phyloP scores from a whole-genome alignment of 2,113 vertebrate genomes.

The Cygnus buccinator region DNA sequence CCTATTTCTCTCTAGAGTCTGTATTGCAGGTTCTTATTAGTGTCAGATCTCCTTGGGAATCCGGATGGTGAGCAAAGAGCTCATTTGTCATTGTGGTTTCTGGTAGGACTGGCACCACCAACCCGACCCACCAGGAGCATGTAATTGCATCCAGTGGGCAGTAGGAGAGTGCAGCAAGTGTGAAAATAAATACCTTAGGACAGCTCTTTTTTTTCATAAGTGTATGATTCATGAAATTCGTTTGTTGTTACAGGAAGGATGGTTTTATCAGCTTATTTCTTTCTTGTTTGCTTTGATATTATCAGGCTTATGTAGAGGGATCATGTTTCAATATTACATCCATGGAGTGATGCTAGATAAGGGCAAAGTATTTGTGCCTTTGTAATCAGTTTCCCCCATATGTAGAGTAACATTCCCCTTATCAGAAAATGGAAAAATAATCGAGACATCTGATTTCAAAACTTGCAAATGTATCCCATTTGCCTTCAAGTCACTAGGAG shows the following conservation, averaged over 20 bases:
- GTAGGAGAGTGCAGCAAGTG: background rate
- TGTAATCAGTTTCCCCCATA: background rate
- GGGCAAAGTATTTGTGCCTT: slow-evolving; percentile 36
- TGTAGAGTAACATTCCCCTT: slow-evolving; percentile 43
- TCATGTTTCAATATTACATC: slow-evolving; percentile 27
- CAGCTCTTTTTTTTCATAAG: background rate
- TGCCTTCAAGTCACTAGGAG: slow-evolving; percentile 1
- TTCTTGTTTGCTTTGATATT: slow-evolving; percentile 53
- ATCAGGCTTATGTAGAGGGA: slow-evolving; percentile 11
- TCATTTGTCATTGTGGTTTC: background rate
- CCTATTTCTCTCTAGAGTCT: background rate
- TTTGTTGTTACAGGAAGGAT: background rate
- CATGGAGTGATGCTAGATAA: slow-evolving; percentile 33
- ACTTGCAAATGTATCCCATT: slow-evolving; percentile 15
- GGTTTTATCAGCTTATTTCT: slow-evolving; percentile 39
- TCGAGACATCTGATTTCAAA: slow-evolving; percentile 44
- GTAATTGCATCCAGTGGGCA: background rate
- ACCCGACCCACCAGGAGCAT: background rate
- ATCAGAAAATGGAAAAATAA: background rate
- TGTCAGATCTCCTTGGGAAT: background rate
- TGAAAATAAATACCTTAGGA: background rate
- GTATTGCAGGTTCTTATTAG: background rate
- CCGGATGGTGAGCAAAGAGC: background rate
- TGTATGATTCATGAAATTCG: background rate
- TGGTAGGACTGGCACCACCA: background rate